Percentiles rank a stretch among this genome's conserved stretches.
Conservation (phyloP, 2,888 invertebrate genomes). For the Orthosia gracilis region DNA sequence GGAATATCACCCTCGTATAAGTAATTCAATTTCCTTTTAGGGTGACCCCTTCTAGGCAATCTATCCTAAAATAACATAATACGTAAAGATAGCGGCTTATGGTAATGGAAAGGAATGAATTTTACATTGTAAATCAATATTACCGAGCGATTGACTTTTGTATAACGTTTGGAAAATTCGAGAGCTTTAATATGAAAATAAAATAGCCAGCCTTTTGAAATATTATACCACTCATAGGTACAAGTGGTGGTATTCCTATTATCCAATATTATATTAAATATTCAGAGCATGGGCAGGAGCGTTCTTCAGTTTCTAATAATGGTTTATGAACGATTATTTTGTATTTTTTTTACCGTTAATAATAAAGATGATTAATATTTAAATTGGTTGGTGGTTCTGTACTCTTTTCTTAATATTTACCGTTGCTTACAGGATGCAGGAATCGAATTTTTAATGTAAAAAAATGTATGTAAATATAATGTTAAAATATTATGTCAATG, state of each 20-base stretch:
- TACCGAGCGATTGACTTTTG: slow-evolving; percentile 42
- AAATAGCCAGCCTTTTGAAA: slow-evolving; percentile 35
- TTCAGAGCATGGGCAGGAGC: neutral
- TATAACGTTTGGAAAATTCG: slow-evolving; percentile 40
- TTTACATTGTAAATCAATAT: slow-evolving; percentile 70
- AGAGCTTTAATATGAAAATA: slow-evolving; percentile 24
- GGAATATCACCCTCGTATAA: slow-evolving; percentile 59
- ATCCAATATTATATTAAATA: neutral
- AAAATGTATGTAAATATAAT: too few relatives aligned
- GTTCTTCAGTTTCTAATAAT: too few relatives aligned
- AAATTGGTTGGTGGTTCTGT: too few relatives aligned
- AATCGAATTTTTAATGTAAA: too few relatives aligned
- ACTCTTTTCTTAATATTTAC: slow-evolving; percentile 30
- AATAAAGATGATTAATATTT: too few relatives aligned
- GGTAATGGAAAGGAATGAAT: slow-evolving; percentile 68
- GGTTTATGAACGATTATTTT: too few relatives aligned
- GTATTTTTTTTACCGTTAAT: too few relatives aligned
- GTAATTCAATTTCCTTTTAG: slow-evolving; percentile 73
- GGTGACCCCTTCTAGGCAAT: slow-evolving; percentile 72
- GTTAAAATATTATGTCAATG: too few relatives aligned
- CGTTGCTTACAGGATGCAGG: slow-evolving; percentile 14
- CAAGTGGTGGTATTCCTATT: neutral
- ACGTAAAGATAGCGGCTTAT: slow-evolving; percentile 72
- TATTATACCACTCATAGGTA: neutral
- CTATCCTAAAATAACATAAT: slow-evolving; percentile 81